Evolutionary conservation across 2,888 invertebrate species (phyloP).

Genomic region (Sphaerophoria taeniata): DNA sequence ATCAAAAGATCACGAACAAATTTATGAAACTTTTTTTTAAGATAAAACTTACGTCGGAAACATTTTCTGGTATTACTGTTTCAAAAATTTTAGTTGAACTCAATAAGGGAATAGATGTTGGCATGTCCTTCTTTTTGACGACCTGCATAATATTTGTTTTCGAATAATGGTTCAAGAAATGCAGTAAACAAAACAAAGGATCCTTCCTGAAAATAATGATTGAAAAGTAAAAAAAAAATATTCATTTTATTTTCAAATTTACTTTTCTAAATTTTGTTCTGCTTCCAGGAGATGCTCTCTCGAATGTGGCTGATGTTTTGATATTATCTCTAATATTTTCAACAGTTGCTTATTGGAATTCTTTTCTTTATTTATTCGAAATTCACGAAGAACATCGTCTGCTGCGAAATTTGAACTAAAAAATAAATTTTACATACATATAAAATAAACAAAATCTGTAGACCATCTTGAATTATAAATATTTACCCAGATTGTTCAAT

Average conservation of each 20-base stretch:
- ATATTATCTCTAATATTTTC: slow-evolving; percentile 78
- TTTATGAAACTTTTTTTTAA: background rate
- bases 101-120: slow-evolving; percentile 78
- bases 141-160: slow-evolving; percentile 76
- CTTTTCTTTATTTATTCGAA: slow-evolving; percentile 79
- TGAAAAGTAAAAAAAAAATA: no score
- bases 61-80: slow-evolving; percentile 76
- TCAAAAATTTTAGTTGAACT: slow-evolving; percentile 76
- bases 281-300: slow-evolving; percentile 78
- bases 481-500: slow-evolving; percentile 79
- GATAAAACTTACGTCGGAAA: slow-evolving; percentile 77
- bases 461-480: background rate
- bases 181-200: slow-evolving; percentile 80
- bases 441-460: background rate
- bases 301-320: slow-evolving; percentile 78
- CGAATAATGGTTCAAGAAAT: slow-evolving; percentile 79
- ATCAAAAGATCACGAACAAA: no score
- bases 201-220: slow-evolving; percentile 78
- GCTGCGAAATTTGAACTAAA: slow-evolving; percentile 78
- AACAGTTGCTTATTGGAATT: slow-evolving; percentile 78
- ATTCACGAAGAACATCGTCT: slow-evolving; percentile 79
- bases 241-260: background rate
- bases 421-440: background rate
- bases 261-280: slow-evolving; percentile 77
- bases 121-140: slow-evolving; percentile 76